These are phyloP conservation scores for Procambarus virginalis DNA, from an alignment of 1,140 invertebrate species.

Conservation along the genomic window DNA sequence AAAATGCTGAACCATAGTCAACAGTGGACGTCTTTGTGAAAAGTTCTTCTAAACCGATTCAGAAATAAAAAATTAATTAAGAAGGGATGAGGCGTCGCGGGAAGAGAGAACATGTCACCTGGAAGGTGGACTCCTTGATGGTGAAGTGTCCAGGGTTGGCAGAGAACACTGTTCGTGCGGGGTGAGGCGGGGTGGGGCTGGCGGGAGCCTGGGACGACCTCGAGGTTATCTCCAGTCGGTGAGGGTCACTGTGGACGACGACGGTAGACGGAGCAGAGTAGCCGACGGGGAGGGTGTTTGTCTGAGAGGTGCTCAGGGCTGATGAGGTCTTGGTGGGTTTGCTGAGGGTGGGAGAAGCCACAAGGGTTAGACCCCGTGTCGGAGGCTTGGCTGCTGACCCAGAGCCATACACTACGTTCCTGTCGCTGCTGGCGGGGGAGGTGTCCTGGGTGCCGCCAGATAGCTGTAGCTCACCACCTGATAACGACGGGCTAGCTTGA, in stretches of 20 bases:
- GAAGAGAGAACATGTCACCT: conserved; percentile 16
- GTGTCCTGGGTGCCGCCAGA: conserved; percentile 48
- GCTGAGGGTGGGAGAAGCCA: neutral
- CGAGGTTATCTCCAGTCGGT: neutral
- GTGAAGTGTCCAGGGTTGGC: conserved; percentile 41
- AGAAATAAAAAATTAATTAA: too few species aligned
- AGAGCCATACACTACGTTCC: conserved; percentile 47
- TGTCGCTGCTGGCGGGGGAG: neutral
- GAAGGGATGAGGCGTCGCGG: too few species aligned
- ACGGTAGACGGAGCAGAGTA: neutral
- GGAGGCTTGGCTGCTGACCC: conserved; percentile 48
- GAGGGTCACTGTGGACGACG: conserved; percentile 10
- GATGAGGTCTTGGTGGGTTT: neutral
- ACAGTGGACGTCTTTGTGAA: too few species aligned
- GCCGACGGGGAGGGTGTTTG: neutral
- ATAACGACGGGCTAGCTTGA: neutral
- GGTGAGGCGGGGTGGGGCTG: neutral
- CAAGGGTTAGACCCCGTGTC: neutral
- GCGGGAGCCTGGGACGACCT: neutral
- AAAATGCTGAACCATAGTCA: too few species aligned
- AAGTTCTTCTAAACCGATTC: too few species aligned
- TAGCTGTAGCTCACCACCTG: conserved; percentile 64
- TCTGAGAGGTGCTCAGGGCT: neutral
- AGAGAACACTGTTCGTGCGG: neutral
- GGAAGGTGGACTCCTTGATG: conserved; percentile 57